Base-by-base conservation (phyloP, 2,888 invertebrate species). In the Epicampocera succincta region DNA sequence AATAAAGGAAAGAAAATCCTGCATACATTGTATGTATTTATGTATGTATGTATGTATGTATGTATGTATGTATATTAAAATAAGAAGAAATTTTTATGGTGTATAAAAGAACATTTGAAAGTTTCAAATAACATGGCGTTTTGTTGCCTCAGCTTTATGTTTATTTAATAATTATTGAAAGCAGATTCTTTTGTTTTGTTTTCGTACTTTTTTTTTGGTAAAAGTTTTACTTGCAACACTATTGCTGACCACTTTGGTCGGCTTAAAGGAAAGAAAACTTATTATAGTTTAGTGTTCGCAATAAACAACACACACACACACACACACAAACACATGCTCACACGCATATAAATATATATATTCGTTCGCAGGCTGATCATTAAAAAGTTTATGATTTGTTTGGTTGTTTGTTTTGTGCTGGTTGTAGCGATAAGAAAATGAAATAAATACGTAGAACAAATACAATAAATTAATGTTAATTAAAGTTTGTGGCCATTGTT, bases 211-310 rank as follows among this genome's bases (percentile, higher is more conserved):
- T 2, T 44, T 44, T 52, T 52, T 66, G 11, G 3, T n/a, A 12
- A 25, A 17, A n/a, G 38, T 25, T 21, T 40, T 69, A 1, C 58
- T 54, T 17, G 12, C 50, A 42, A 25, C 17, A 42, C 52, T 38
- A 42, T 42, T 48, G 25, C 19, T 54, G 46, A 33, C 40, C 21
- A 25, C n/a, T 8, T 54, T 63, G 33, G 25, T n/a, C 33, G n/a
- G 19, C 6, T 38, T 33, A 44, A 58, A 44, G 11, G 4, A 44
- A 33, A 44, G n/a, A 42, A 40, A 40, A 61, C 19, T 60, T 52
- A 19, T 60, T 61, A 17, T 25, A 40, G 15, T 50, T 44, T 46
- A 69, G 75, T 84, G 83, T 84, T 84, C 83, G 80, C 75, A 66
- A 50, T 13, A 50, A 38, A 48, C 48, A 13, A 21, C 38, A 13